A percentile compares a stretch with the other conserved stretches of the same genome.
phyloP scores from a whole-genome alignment of 2,113 vertebrate species.

The Etheostoma cragini region DNA sequence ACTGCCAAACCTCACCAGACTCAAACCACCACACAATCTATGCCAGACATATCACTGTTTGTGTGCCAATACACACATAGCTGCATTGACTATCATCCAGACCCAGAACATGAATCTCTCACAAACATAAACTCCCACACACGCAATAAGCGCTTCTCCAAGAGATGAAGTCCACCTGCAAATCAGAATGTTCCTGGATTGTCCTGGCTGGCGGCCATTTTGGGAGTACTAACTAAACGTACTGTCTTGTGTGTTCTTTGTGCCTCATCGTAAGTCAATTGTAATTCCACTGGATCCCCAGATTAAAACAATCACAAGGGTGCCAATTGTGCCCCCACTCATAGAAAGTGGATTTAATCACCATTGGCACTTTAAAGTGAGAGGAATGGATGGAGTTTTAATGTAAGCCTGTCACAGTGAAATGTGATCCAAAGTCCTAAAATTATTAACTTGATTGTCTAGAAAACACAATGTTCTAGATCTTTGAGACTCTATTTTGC shows the following conservation, averaged over 20 bases:
- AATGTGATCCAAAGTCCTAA: constrained; percentile 66
- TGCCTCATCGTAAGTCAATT: constrained; percentile 75
- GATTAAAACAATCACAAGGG: constrained; percentile 65
- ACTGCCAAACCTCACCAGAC: constrained; percentile 17
- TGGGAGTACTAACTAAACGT: constrained; percentile 55
- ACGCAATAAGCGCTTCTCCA: constrained; percentile 32
- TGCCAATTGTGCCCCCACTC: constrained; percentile 13
- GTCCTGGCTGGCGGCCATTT: constrained; percentile 53
- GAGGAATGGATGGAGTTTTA: constrained; percentile 31
- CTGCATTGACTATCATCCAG: constrained; percentile 48
- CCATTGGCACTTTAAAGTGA: constrained; percentile 57
- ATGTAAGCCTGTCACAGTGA: constrained; percentile 32
- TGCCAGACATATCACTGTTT: constrained; percentile 71
- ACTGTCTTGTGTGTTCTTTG: constrained; percentile 66
- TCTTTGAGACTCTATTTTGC: constrained; percentile 75
- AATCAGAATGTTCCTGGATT: constrained; percentile 75
- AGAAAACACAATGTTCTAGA: constrained; percentile 56
- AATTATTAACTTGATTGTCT: constrained; percentile 73
- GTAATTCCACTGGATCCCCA: constrained; percentile 62
- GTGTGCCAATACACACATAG: constrained; percentile 67
- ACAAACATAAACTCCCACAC: constrained; percentile 30
- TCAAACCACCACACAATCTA: constrained; percentile 53
- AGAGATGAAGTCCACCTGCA: constrained; percentile 53
- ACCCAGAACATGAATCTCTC: constrained; percentile 41
- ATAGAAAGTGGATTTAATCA: constrained; percentile 47